Evolutionary conservation across 1,140 invertebrate genomes (phyloP), one percentile per base, ranked within the genome.

Genomic region (Trachelipus rathkii): DNA sequence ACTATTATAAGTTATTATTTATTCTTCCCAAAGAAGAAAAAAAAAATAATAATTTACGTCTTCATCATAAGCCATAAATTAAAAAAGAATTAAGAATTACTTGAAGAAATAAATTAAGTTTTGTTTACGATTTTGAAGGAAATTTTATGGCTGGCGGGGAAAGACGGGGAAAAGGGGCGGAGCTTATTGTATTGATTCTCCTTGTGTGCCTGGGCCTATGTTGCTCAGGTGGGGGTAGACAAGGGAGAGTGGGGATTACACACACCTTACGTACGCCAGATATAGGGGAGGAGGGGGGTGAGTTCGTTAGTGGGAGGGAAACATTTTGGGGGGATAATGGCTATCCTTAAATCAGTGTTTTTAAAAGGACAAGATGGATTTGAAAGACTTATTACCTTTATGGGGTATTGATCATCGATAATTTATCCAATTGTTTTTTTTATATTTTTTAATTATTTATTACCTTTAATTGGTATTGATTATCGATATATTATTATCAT

Each of bases 311-410:
- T 2, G 50, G 8, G 50, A 10, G 33, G 33, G 33, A 3, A 33
- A 33, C 6, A 33, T 8, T 13, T 60, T 1, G 50, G 50, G 50
- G 11, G 50, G 50, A 60, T 19, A 15, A 13, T 60, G 19, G 11
- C 50, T 60, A 33, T 33, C 33, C 33, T 33, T 33, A 33, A 33
- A 33, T 33, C 33, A 33, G 33, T 60, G 50, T 60, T 60, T 60
- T 60, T 60, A 60, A 60, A 60, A 60, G 50, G 50, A 60, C 50
- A 60, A 60, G 50, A 60, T 60, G 50, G 50, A 60, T 60, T 60
- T 60, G 50, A 19, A 19, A 60, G 8, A 60, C 50, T 60, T 60
- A 60, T 60, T 60, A 19, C 50, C 1, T 60, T 60, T 19, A 19
- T 60, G 11, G 11, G 11, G 50, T 60, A 60, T 60, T 60, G 50